A percentile compares a stretch with the other conserved stretches of the same genome.
Evolutionary conservation across 2,113 vertebrate genomes (phyloP).

Genomic region (Callionymus lyra): DNA sequence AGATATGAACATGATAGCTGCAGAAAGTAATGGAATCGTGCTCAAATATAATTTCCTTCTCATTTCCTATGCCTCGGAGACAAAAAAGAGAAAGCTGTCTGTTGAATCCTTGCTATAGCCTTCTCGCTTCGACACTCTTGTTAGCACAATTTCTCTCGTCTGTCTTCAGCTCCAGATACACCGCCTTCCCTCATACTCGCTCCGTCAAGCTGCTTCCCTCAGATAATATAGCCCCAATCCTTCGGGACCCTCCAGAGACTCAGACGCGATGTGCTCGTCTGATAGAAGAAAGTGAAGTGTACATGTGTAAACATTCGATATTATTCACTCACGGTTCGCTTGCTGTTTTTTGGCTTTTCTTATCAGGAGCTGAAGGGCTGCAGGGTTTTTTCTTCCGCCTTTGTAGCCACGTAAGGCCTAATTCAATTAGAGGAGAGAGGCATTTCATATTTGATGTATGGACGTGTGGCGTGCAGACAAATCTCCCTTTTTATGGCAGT

Average conservation of each 20-base stretch:
- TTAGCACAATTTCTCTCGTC: slow-evolving; percentile 18
- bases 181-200: slow-evolving; percentile 16
- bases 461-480: slow-evolving; percentile 9
- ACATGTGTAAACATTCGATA: slow-evolving; percentile 56
- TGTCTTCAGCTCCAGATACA: slow-evolving; percentile 26
- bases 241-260: slow-evolving; percentile 38
- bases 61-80: slow-evolving; percentile 15
- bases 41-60: neutral
- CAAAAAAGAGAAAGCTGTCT: slow-evolving; percentile 22
- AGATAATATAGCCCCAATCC: slow-evolving; percentile 42
- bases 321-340: slow-evolving; percentile 27
- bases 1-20: too few relatives aligned
- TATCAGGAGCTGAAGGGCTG: slow-evolving; percentile 33
- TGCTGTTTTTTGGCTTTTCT: slow-evolving; percentile 12
- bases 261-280: slow-evolving; percentile 47
- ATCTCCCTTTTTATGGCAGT: slow-evolving; percentile 5
- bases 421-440: slow-evolving; percentile 21
- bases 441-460: slow-evolving; percentile 34
- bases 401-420: slow-evolving; percentile 26
- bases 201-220: slow-evolving; percentile 54
- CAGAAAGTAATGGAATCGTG: too few relatives aligned
- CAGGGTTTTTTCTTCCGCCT: slow-evolving; percentile 17
- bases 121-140: slow-evolving; percentile 22
- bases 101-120: slow-evolving; percentile 17
- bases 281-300: slow-evolving; percentile 56